Conservation (phyloP, 2,113 vertebrate genomes). For the Campylomormyrus numenius region DNA sequence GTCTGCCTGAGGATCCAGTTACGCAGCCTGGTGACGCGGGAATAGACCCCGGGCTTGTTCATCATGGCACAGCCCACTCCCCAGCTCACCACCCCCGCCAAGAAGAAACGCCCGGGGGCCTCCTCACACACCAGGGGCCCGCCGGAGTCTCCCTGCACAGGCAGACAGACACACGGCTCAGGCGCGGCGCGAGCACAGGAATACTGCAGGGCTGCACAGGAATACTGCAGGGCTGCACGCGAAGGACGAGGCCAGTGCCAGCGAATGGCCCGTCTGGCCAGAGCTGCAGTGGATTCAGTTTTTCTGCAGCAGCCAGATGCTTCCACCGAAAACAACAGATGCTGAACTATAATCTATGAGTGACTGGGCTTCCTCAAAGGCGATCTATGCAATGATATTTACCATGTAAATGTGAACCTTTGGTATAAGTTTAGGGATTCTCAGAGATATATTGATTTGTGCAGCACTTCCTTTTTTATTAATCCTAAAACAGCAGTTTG, state of each 20-base stretch:
- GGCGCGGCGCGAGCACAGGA: not conserved
- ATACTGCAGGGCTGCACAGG: not conserved
- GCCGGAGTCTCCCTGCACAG: conserved; percentile 83
- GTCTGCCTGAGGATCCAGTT: conserved; percentile 75
- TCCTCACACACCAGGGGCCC: conserved; percentile 88
- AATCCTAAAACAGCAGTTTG: not conserved
- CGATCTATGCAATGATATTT: not conserved
- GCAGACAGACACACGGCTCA: not conserved
- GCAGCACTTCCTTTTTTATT: not conserved
- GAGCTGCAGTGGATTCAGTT: not conserved
- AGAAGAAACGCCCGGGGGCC: conserved; percentile 78
- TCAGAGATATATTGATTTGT: not conserved
- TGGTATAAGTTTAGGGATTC: not conserved
- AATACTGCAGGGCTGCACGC: no score
- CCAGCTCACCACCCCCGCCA: conserved; percentile 93
- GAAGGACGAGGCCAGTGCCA: not conserved
- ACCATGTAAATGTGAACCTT: not conserved
- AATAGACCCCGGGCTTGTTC: conserved; percentile 81
- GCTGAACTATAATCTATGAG: not conserved
- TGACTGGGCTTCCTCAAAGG: not conserved
- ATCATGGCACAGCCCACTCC: conserved; percentile 84
- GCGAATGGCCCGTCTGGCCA: not conserved
- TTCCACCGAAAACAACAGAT: not conserved
- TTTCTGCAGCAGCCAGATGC: not conserved
- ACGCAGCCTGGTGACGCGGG: conserved; percentile 73